Percentiles rank a stretch among this genome's conserved stretches.
phyloP scores from a whole-genome alignment of 2,888 invertebrate species.

The Isoperla grammatica region DNA sequence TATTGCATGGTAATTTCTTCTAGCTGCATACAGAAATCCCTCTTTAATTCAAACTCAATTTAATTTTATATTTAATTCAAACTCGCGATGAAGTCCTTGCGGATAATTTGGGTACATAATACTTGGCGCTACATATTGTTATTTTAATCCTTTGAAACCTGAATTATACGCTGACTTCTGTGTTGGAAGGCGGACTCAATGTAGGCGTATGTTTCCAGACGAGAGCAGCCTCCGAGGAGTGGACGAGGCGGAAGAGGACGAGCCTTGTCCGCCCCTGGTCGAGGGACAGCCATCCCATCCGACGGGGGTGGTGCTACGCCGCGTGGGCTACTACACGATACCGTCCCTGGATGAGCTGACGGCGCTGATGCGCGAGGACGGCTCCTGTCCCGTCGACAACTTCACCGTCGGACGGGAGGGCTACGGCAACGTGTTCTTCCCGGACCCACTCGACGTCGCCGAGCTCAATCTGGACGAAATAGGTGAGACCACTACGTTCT shows the following conservation, averaged over 20 bases:
- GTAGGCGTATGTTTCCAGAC: background rate
- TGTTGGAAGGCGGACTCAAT: no score
- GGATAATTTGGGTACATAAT: no score
- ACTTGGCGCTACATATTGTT: no score
- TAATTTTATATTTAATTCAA: no score
- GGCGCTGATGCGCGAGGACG: slow-evolving; percentile 64
- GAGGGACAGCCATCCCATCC: slow-evolving; percentile 52
- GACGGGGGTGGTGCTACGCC: slow-evolving; percentile 68
- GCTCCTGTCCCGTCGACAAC: slow-evolving; percentile 75
- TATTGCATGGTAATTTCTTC: no score
- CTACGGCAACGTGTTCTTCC: slow-evolving; percentile 86
- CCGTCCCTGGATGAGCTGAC: slow-evolving; percentile 78
- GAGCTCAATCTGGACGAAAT: slow-evolving; percentile 81
- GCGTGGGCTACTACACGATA: slow-evolving; percentile 86
- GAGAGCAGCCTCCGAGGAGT: background rate
- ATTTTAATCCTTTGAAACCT: no score
- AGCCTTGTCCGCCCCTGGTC: slow-evolving; percentile 21
- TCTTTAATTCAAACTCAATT: no score
- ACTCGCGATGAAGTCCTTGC: no score
- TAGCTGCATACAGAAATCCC: no score
- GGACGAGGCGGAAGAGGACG: slow-evolving; percentile 22
- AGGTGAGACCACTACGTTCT: slow-evolving; percentile 49
- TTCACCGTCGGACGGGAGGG: slow-evolving; percentile 84
- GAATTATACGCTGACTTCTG: no score
- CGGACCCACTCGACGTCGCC: slow-evolving; percentile 76